phyloP scores from a whole-genome alignment of 53 echinoderm and acorn worm species.

The Paracentrotus lividus region DNA sequence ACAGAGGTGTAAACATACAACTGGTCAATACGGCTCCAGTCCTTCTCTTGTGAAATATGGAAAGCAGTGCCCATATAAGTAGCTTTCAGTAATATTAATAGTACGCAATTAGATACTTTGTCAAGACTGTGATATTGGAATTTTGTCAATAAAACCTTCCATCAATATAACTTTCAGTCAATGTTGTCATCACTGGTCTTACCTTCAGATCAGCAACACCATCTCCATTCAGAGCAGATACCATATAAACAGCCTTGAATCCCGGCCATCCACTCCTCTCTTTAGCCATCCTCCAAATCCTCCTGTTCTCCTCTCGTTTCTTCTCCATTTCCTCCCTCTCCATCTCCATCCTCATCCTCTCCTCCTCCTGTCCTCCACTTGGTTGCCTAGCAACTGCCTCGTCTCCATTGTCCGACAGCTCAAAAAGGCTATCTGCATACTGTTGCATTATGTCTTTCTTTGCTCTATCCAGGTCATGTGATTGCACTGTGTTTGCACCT shows the following conservation, averaged over 20 bases:
- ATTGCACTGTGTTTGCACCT: slow-evolving; percentile 15
- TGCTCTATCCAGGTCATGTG: slow-evolving; percentile 52
- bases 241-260: slow-evolving; percentile 91
- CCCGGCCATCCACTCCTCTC: slow-evolving; percentile 82
- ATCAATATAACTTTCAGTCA: too few species aligned
- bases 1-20: too few species aligned
- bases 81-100: too few species aligned
- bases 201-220: slow-evolving; percentile 89
- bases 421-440: slow-evolving; percentile 7
- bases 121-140: too few species aligned
- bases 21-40: too few species aligned
- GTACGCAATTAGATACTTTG: too few species aligned
- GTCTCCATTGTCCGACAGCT: background rate
- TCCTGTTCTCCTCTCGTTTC: slow-evolving; percentile 54
- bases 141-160: too few species aligned
- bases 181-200: background rate
- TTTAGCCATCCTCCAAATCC: slow-evolving; percentile 66
- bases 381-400: slow-evolving; percentile 8
- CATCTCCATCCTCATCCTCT: slow-evolving; percentile 6
- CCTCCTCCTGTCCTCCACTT: background rate
- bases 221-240: slow-evolving; percentile 88
- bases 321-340: slow-evolving; percentile 48
- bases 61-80: too few species aligned
- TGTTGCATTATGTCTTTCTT: slow-evolving; percentile 50
- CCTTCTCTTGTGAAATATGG: too few species aligned